Percentiles rank a stretch among this genome's conserved stretches.
Conservation (phyloP, 2,888 invertebrate genomes). For the Urechis unicinctus region DNA sequence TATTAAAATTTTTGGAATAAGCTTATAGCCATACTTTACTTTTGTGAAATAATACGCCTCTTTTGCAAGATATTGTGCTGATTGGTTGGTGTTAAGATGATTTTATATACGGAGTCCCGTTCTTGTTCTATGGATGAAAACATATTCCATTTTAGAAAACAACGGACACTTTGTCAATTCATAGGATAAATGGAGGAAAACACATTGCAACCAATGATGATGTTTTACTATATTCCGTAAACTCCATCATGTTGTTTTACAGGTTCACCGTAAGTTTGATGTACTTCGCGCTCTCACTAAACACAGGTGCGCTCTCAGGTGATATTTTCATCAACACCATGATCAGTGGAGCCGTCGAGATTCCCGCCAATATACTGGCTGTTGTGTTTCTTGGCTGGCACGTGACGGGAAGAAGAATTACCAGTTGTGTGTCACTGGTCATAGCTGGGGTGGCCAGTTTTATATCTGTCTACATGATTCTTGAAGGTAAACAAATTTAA, state of each 20-base stretch:
- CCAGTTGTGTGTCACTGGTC: conserved; percentile 9
- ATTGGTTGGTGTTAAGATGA: too few species aligned
- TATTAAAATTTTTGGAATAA: too few species aligned
- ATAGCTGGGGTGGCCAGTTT: conserved; percentile 10
- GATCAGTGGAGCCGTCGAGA: conserved; percentile 19
- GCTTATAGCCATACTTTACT: too few species aligned
- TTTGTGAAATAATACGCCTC: too few species aligned
- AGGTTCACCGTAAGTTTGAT: conserved; percentile 21
- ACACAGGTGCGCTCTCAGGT: conserved; percentile 15
- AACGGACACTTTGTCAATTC: too few species aligned
- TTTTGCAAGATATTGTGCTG: too few species aligned
- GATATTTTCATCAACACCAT: conserved; percentile 20
- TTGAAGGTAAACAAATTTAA: conserved; percentile 6
- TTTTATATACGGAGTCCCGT: too few species aligned
- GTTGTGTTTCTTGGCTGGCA: conserved; percentile 5
- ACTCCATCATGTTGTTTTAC: background rate
- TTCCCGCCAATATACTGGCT: conserved; percentile 18
- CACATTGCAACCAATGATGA: background rate
- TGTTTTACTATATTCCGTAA: too few species aligned
- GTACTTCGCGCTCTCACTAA: conserved; percentile 20
- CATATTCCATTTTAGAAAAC: too few species aligned
- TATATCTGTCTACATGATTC: conserved; percentile 11
- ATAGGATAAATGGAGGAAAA: background rate
- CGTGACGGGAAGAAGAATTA: conserved; percentile 7
- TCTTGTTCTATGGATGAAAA: too few species aligned